phyloP scores from a whole-genome alignment of 2,113 vertebrate species.

The Pteruthius melanotis region DNA sequence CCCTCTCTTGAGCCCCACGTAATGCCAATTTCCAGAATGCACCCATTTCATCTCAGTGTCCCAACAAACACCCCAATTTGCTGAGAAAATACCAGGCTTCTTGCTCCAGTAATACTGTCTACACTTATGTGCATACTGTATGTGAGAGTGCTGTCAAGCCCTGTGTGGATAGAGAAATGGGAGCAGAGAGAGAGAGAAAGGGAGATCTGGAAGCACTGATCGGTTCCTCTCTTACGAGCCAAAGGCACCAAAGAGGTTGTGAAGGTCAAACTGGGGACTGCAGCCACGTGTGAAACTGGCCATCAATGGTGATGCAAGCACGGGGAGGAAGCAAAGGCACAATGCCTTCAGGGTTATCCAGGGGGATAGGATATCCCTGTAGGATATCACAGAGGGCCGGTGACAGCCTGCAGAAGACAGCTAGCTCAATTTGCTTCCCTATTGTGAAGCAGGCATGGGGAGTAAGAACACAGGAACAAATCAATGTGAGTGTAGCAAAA shows the following conservation, averaged over 20 bases:
- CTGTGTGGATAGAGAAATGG: neutral
- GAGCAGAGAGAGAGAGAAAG: neutral
- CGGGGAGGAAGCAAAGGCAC: neutral
- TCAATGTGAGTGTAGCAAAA: neutral
- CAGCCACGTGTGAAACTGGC: neutral
- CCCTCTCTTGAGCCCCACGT: neutral
- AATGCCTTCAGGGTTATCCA: neutral
- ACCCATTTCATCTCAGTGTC: neutral
- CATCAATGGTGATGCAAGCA: neutral
- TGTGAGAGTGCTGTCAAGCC: neutral
- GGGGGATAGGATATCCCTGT: too few species aligned
- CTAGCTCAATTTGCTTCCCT: neutral
- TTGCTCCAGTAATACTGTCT: neutral
- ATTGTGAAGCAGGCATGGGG: neutral
- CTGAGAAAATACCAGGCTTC: neutral
- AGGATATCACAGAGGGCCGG: too few species aligned
- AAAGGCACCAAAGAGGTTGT: neutral
- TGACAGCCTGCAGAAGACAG: neutral
- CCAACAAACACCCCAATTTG: neutral
- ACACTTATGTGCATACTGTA: neutral
- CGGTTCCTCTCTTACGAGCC: fast-evolving
- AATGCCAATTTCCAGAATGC: neutral
- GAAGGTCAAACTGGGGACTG: neutral
- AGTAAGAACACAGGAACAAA: neutral
- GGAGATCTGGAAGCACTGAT: neutral